These are phyloP conservation scores for Nemoura dubitans DNA, from an alignment of 2,888 invertebrate genomes.

Conservation along the genomic window DNA sequence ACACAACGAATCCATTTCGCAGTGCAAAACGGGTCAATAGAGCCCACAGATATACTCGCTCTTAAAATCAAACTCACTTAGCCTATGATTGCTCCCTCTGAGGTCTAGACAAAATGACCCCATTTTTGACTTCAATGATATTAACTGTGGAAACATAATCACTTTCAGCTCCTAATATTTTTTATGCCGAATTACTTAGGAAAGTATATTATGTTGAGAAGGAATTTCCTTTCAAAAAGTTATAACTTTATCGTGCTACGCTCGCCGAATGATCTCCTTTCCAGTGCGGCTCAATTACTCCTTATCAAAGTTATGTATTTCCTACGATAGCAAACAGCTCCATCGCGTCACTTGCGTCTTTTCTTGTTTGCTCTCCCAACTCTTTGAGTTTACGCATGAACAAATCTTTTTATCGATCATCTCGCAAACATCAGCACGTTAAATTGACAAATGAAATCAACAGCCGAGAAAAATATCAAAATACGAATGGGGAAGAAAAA, in stretches of 20 bases:
- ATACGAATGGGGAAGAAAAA: neutral
- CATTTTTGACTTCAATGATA: neutral
- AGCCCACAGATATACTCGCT: neutral
- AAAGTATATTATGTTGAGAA: neutral
- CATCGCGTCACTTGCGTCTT: neutral
- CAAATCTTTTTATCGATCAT: conserved; percentile 9
- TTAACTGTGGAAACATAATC: neutral
- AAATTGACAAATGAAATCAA: conserved; percentile 35
- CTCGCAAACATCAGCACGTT: conserved; percentile 27
- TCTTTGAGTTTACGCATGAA: conserved; percentile 25
- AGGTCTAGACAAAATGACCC: conserved; percentile 41
- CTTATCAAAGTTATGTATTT: conserved; percentile 22
- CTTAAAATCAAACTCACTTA: no score
- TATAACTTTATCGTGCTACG: neutral
- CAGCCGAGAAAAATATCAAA: conserved; percentile 16
- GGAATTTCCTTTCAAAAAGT: neutral
- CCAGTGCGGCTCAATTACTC: conserved; percentile 10
- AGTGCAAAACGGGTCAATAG: neutral
- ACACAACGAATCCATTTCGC: neutral
- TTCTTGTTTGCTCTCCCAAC: conserved; percentile 30
- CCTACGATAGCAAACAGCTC: conserved; percentile 7
- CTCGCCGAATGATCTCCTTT: neutral
- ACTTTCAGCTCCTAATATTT: neutral
- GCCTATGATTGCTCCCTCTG: neutral
- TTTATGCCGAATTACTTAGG: neutral